Percentiles rank a stretch among this genome's conserved stretches.
Conservation (phyloP, 1,140 invertebrate species). For the Pseudomyrmex gracilis region DNA sequence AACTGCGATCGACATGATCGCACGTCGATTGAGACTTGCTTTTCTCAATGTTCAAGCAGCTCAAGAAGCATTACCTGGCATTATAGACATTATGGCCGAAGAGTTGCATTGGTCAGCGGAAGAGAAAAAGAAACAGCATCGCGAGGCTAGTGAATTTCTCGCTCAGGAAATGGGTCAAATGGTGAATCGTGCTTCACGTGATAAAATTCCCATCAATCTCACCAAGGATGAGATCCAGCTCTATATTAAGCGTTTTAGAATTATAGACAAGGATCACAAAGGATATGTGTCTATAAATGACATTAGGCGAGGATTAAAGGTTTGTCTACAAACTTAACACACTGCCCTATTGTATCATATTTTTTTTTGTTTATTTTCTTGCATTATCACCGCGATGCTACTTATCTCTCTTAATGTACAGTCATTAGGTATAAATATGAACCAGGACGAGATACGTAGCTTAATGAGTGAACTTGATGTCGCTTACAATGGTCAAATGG, state of each 20-base stretch:
- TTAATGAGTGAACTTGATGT: conserved; percentile 90
- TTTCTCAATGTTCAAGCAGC: conserved; percentile 99
- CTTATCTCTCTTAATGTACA: conserved; percentile 78
- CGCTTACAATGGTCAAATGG: conserved; percentile 89
- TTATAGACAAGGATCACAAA: conserved; percentile 97
- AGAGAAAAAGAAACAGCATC: conserved; percentile 93
- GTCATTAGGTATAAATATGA: conserved; percentile 88
- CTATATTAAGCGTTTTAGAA: conserved; percentile 97
- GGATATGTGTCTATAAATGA: conserved; percentile 99
- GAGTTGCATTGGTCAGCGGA: conserved; percentile 96
- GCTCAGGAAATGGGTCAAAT: conserved; percentile 98
- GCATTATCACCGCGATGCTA: conserved; percentile 69
- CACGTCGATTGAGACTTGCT: conserved; percentile 95
- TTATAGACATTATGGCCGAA: conserved; percentile 98
- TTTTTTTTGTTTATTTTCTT: conserved; percentile 27
- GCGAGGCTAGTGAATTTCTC: conserved; percentile 93
- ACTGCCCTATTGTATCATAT: conserved; percentile 51
- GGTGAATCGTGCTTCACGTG: conserved; percentile 94
- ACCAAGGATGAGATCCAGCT: conserved; percentile 97
- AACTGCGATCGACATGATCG: conserved; percentile 98
- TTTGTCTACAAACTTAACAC: conserved; percentile 79
- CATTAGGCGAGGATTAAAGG: conserved; percentile 97
- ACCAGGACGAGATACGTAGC: conserved; percentile 88
- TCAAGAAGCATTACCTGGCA: conserved; percentile 96
- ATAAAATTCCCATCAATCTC: conserved; percentile 96